phyloP scores from a whole-genome alignment of 2,797 vertebrate species.

The Myiotriccus ornatus region DNA sequence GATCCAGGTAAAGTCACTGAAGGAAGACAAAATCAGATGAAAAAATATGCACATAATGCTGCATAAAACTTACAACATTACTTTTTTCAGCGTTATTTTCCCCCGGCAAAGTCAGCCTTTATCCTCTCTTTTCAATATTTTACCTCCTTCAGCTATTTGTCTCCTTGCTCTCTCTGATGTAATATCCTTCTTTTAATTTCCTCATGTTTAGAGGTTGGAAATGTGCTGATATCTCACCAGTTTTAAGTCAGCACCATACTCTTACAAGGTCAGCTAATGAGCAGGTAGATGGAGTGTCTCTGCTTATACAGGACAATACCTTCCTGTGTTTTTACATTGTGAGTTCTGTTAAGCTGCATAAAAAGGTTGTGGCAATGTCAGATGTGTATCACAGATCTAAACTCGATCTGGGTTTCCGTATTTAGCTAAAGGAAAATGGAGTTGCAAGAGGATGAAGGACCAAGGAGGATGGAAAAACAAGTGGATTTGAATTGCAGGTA shows the following conservation, averaged over 20 bases:
- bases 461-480: not conserved
- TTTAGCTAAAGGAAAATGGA: not conserved
- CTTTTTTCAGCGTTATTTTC: not conserved
- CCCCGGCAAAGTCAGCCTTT: not conserved
- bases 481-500: not conserved
- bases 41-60: not conserved
- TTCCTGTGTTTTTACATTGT: not conserved
- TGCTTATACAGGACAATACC: not conserved
- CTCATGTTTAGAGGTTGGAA: not conserved
- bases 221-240: not conserved
- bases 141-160: not conserved
- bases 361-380: not conserved
- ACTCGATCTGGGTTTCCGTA: not conserved
- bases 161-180: not conserved
- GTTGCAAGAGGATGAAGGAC: not conserved
- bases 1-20: not conserved
- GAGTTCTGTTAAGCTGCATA: not conserved
- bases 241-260: accelerated
- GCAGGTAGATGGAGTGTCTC: not conserved
- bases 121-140: not conserved
- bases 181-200: not conserved
- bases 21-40: not conserved
- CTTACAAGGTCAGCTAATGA: not conserved
- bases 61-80: not conserved
- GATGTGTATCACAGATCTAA: not conserved